Evolutionary conservation across 2,797 vertebrate genomes (phyloP).

Genomic region (Alauda arvensis): DNA sequence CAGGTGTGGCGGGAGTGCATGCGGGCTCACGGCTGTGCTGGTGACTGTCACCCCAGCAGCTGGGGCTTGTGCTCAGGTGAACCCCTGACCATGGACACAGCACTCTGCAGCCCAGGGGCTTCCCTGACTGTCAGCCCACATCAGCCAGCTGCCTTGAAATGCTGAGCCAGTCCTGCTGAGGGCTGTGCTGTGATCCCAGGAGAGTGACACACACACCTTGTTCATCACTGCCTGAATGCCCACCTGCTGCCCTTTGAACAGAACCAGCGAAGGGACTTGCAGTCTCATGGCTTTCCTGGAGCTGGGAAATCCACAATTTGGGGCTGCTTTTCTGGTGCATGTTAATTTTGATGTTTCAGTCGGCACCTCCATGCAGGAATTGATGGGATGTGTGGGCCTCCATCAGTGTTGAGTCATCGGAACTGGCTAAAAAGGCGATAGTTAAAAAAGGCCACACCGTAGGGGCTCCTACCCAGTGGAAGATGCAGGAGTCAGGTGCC

Average conservation of each 20-base stretch:
- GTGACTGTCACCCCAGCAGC: fast-evolving
- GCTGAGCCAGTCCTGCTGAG: not conserved
- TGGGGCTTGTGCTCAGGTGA: not conserved
- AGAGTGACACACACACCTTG: not conserved
- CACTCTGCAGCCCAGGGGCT: not conserved
- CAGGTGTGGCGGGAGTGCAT: not conserved
- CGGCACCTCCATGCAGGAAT: fast-evolving
- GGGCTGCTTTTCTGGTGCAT: not conserved
- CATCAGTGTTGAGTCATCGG: fast-evolving
- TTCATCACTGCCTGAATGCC: not conserved
- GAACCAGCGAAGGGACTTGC: not conserved
- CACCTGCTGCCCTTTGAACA: not conserved
- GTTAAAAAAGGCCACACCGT: not conserved
- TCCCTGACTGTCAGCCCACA: not conserved
- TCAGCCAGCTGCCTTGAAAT: not conserved
- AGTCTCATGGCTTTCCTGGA: not conserved
- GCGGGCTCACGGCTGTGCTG: not conserved
- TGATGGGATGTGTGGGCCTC: not conserved
- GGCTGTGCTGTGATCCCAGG: not conserved
- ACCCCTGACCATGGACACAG: fast-evolving
- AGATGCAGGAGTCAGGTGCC: not conserved
- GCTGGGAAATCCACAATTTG: not conserved
- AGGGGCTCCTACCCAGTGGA: not conserved
- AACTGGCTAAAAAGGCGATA: not conserved
- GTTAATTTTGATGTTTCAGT: not conserved